A percentile compares a stretch with the other conserved stretches of the same genome.
These are phyloP conservation scores for Tetramorium bicarinatum DNA, from an alignment of 2,888 invertebrate genomes.

Conservation along the genomic window DNA sequence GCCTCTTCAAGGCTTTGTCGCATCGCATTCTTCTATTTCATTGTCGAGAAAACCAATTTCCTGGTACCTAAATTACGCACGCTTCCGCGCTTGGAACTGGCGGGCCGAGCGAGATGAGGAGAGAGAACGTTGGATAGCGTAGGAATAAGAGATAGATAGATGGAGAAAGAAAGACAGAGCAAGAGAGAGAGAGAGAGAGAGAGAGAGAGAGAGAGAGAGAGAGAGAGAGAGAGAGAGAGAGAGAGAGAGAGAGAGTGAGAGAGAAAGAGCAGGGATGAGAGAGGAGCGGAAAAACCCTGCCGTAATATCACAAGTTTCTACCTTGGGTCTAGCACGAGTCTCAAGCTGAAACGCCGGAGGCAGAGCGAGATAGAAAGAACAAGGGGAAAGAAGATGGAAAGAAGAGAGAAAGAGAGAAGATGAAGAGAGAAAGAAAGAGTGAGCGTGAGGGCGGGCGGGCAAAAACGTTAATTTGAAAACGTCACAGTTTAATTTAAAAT, in stretches of 20 bases:
- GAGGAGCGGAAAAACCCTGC: conserved; percentile 81
- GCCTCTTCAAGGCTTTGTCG: conserved; percentile 72
- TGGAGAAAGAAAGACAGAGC: background rate
- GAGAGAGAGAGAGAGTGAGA: conserved; percentile 10
- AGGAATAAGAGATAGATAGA: conserved; percentile 36
- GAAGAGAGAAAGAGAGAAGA: conserved; percentile 22
- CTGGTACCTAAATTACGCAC: conserved; percentile 86
- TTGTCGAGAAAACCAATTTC: conserved; percentile 87
- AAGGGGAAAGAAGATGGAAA: conserved; percentile 12
- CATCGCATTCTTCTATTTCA: conserved; percentile 86
- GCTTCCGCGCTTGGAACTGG: conserved; percentile 70
- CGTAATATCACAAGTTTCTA: conserved; percentile 86
- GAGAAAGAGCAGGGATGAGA: conserved; percentile 15
- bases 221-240: conserved; percentile 46
- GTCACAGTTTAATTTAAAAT: conserved; percentile 86
- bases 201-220: conserved; percentile 13
- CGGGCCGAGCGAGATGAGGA: conserved; percentile 41
- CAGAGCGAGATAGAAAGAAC: conserved; percentile 63
- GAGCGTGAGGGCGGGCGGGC: conserved; percentile 73
- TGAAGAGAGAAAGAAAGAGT: conserved; percentile 48
- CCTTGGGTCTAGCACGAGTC: conserved; percentile 79
- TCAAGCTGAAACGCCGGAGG: conserved; percentile 77
- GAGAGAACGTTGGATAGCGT: conserved; percentile 33
- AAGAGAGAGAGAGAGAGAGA: conserved; percentile 33
- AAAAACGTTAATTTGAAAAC: conserved; percentile 86